These are phyloP conservation scores for Piezodorus guildinii DNA, from an alignment of 1,140 invertebrate species.

Conservation along the genomic window DNA sequence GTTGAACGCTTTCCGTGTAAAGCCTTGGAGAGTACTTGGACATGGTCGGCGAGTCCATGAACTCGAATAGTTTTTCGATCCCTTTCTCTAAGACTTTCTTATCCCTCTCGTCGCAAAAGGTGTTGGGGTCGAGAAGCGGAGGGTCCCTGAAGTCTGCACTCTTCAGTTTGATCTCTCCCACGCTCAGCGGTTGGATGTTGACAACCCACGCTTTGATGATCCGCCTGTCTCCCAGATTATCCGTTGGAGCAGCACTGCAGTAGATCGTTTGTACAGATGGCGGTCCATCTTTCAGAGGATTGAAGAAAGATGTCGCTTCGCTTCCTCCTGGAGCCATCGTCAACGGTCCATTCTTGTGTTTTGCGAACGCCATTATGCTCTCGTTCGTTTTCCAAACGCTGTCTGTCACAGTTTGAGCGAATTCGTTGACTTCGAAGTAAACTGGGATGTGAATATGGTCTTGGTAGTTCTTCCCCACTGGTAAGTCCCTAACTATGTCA, in stretches of 20 bases:
- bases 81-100: background rate
- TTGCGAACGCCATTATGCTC: slow-evolving; percentile 41
- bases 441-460: slow-evolving; percentile 58
- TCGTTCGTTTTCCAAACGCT: background rate
- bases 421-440: background rate
- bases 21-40: background rate
- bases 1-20: slow-evolving; percentile 45
- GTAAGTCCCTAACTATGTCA: slow-evolving; percentile 41
- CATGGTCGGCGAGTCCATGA: background rate
- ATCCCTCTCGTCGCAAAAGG: background rate
- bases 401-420: background rate
- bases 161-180: background rate
- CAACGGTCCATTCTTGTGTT: slow-evolving; percentile 67
- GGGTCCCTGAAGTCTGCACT: background rate
- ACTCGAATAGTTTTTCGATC: background rate
- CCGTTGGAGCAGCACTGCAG: slow-evolving; percentile 50
- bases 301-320: slow-evolving; percentile 69
- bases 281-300: slow-evolving; percentile 37
- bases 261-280: background rate
- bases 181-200: background rate
- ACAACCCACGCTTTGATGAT: slow-evolving; percentile 35
- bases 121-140: slow-evolving; percentile 13
- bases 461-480: slow-evolving; percentile 70
- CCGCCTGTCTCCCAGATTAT: slow-evolving; percentile 82
- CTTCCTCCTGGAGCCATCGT: slow-evolving; percentile 51